Percentiles rank a stretch among this genome's conserved stretches.
These are phyloP conservation scores for Sphaerophoria taeniata DNA, from an alignment of 2,888 invertebrate genomes.

Conservation along the genomic window DNA sequence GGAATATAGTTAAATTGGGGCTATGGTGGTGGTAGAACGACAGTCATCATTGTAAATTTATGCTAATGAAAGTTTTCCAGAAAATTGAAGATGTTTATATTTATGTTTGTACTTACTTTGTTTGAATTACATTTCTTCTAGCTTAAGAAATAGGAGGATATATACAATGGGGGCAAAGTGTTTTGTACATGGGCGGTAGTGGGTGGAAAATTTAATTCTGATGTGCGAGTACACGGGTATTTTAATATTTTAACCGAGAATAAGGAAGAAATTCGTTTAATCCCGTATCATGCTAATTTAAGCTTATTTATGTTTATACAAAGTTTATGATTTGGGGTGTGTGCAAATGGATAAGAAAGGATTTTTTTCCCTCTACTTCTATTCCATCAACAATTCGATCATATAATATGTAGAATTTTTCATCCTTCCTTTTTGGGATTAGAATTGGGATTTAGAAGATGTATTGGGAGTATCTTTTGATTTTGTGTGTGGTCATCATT, in stretches of 20 bases:
- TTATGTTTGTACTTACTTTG: conserved; percentile 35
- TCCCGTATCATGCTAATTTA: conserved; percentile 57
- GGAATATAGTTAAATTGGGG: conserved; percentile 34
- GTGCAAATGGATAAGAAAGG: conserved; percentile 62
- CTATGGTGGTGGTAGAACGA: conserved; percentile 49
- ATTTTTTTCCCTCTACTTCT: conserved; percentile 8
- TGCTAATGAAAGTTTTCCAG: conserved; percentile 73
- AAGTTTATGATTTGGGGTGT: conserved; percentile 54
- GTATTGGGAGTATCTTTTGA: conserved; percentile 16
- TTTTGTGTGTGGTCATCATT: conserved; percentile 66
- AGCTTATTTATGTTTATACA: conserved; percentile 4
- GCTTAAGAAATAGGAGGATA: neutral
- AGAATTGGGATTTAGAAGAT: neutral
- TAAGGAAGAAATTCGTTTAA: conserved; percentile 49
- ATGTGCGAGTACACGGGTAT: conserved; percentile 50
- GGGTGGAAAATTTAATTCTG: neutral
- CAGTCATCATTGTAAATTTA: conserved; percentile 72
- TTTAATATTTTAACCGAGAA: conserved; percentile 56
- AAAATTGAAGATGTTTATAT: conserved; percentile 63
- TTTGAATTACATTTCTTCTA: conserved; percentile 52
- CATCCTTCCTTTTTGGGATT: neutral
- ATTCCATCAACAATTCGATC: neutral
- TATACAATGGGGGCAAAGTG: neutral
- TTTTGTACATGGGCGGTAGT: neutral
- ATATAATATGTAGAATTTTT: neutral